Base-by-base conservation (phyloP, 2,797 vertebrate genomes). In the Tenualosa thibaudeaui region DNA sequence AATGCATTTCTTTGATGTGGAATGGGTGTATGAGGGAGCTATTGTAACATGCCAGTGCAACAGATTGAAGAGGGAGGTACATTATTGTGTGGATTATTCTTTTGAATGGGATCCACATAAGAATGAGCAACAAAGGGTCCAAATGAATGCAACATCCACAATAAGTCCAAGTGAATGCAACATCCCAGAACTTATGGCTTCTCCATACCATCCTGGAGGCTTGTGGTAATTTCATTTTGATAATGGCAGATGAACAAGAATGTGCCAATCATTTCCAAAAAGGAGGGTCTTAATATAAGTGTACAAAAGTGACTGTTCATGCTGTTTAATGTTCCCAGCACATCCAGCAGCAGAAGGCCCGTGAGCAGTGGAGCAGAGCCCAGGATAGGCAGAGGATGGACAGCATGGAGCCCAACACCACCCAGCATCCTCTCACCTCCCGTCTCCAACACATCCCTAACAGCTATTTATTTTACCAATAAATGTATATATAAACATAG, bases 261-360 rank as follows among this genome's bases (percentile, higher is more conserved):
- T 3, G 37, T 40, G 40, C 17, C 37, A 43, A 40, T 78, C 9
- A 78, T 78, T 46, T 43, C 71, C 71, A 43, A 78, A 40, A 78
- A 15, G 3, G 40, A 75, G 40, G 68, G 5, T 43, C 31, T 75
- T 43, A 17, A 40, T 40, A 17, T 75, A 37, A 15, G 31, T 40
- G 68, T 17, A 43, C 31, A 17, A 24, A 46, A 46, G 40, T 78
- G 71, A 15, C 15, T 19, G 19, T 46, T 2, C 5, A 19, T 22
- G 71, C 46, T 78, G 71, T 78, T 46, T 78, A 46, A 43, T 78
- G 71, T 78, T 78, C 40, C 17, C 71, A 78, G 71, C 40, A 46
- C 71, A 37, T 22, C 37, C 71, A 78, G 15, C 13, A 78, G 40
- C 71, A 19, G 6, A 78, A 17, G 7, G 71, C 71, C 71, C 40